Percentiles rank a stretch among this genome's conserved stretches.
Evolutionary conservation across 2,797 vertebrate genomes (phyloP).

Genomic region (Austrolebias charrua): DNA sequence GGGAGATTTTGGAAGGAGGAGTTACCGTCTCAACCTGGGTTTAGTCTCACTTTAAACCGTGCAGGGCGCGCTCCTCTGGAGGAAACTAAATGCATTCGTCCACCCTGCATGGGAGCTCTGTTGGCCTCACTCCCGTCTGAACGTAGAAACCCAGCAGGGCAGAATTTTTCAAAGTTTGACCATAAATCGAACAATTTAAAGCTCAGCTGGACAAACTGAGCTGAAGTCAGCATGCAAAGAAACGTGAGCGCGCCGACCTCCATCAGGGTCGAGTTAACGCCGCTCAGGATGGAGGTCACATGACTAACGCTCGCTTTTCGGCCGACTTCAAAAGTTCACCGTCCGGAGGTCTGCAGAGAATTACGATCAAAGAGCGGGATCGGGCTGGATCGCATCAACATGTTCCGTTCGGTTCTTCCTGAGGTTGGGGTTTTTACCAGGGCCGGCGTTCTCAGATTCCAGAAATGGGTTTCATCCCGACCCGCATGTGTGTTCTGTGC

Average conservation of each 20-base stretch:
- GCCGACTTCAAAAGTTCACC: conserved; percentile 24
- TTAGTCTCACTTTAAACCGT: too few relatives aligned
- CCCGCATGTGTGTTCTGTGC: conserved; percentile 24
- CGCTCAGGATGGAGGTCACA: conserved; percentile 21
- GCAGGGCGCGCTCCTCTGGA: too few relatives aligned
- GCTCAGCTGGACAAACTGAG: conserved; percentile 4
- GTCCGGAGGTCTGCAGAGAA: conserved; percentile 14
- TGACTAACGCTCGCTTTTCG: conserved; percentile 18
- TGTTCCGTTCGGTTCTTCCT: background rate
- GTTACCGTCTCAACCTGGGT: too few relatives aligned
- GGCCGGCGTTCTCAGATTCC: conserved; percentile 35
- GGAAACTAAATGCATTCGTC: too few relatives aligned
- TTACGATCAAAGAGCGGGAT: conserved; percentile 19
- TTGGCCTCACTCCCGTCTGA: too few relatives aligned
- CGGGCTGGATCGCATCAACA: conserved; percentile 5
- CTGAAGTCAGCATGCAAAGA: conserved; percentile 3
- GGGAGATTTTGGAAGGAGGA: too few relatives aligned
- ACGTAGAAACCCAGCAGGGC: too few relatives aligned
- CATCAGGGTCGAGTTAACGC: conserved; percentile 30
- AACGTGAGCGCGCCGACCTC: conserved; percentile 6
- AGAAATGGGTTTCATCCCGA: conserved; percentile 6
- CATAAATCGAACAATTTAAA: background rate
- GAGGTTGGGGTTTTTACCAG: background rate
- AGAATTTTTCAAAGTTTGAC: background rate
- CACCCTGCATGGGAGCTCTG: too few relatives aligned